phyloP scores from a whole-genome alignment of 2,797 vertebrate species.

The Ptychobarbus kaznakovi region DNA sequence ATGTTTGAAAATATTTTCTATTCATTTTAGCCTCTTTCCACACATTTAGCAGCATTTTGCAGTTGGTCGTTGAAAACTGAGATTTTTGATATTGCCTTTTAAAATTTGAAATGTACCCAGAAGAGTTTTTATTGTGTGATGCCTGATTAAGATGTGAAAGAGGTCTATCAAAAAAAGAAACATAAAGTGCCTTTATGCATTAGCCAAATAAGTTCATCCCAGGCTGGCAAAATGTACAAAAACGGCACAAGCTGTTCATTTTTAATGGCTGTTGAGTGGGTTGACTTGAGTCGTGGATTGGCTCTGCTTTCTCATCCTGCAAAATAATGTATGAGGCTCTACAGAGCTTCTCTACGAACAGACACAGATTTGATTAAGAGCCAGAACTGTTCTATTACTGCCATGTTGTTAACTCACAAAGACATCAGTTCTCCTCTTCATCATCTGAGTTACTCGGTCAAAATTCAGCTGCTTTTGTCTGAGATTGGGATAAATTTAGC shows the following conservation, averaged over 20 bases:
- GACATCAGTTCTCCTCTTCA: constrained; percentile 9
- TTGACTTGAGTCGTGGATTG: background rate
- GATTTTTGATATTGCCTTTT: background rate
- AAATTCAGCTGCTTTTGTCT: constrained; percentile 52
- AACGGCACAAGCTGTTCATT: constrained; percentile 29
- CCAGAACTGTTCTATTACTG: constrained; percentile 43
- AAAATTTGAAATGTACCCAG: background rate
- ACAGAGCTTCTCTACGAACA: constrained; percentile 16
- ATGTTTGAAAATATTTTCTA: background rate
- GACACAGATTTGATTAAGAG: constrained; percentile 41
- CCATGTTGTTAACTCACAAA: constrained; percentile 46
- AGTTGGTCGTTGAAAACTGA: background rate
- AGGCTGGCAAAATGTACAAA: constrained; percentile 28
- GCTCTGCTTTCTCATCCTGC: constrained; percentile 11
- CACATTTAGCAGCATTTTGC: background rate
- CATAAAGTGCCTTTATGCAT: background rate
- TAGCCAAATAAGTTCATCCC: background rate
- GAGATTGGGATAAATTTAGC: constrained; percentile 62
- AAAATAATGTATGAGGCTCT: constrained; percentile 48
- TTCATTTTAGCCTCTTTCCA: background rate
- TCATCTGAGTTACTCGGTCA: constrained; percentile 32
- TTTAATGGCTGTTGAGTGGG: constrained; percentile 1
- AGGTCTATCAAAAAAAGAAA: background rate
- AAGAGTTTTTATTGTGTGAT: background rate
- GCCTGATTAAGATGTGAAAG: background rate